Evolutionary conservation across 2,888 invertebrate species (phyloP).

Genomic region (Leptinotarsa haldemani): DNA sequence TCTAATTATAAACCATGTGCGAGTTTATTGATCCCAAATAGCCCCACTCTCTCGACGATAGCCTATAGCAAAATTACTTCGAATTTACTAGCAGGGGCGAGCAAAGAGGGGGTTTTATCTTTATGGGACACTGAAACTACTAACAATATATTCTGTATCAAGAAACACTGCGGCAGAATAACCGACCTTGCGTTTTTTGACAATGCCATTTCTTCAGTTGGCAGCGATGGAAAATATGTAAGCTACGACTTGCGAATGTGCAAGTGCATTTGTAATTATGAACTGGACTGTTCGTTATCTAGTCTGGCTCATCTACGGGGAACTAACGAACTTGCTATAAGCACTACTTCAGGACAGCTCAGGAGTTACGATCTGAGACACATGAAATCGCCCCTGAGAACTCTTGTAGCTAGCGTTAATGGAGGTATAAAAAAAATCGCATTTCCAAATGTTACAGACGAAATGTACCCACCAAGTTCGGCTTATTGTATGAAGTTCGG

Average conservation of each 20-base stretch:
- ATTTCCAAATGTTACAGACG: constrained; percentile 37
- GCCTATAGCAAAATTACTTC: constrained; percentile 44
- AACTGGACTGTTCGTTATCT: constrained; percentile 49
- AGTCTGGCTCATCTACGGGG: constrained; percentile 47
- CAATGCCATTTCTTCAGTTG: constrained; percentile 47
- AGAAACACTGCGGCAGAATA: constrained; percentile 45
- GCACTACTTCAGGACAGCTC: constrained; percentile 51
- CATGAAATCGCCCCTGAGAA: constrained; percentile 49
- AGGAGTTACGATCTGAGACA: constrained; percentile 52
- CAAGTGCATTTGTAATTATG: constrained; percentile 38
- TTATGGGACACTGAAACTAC: constrained; percentile 51
- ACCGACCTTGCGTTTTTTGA: constrained; percentile 51
- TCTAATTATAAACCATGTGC: constrained; percentile 46
- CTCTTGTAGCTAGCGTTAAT: constrained; percentile 46
- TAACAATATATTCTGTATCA: constrained; percentile 40
- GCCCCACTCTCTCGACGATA: constrained; percentile 47
- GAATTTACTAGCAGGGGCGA: constrained; percentile 47
- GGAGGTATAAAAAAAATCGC: constrained; percentile 51
- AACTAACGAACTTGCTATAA: constrained; percentile 49
- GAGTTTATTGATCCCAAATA: constrained; percentile 50
- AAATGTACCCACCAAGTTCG: constrained; percentile 8
- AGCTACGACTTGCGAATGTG: constrained; percentile 47
- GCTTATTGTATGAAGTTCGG: constrained; percentile 4
- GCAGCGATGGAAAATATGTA: constrained; percentile 50
- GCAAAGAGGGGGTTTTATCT: constrained; percentile 49